Base-by-base conservation (phyloP, 2,797 vertebrate genomes). In the Coilia nasus region DNA sequence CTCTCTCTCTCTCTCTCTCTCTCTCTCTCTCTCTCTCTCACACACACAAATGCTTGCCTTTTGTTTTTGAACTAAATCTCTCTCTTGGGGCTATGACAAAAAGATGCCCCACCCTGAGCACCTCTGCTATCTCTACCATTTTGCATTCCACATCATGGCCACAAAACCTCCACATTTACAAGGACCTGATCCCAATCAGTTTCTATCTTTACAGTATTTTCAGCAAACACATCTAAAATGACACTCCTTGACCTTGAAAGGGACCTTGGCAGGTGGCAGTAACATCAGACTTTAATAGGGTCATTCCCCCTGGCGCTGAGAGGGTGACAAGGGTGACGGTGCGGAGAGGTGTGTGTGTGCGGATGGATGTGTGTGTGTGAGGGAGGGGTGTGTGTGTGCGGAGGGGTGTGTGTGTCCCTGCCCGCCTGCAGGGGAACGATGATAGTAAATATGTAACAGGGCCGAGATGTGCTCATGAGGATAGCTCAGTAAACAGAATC, bases 381-480 rank as follows among this genome's bases (percentile, higher is more conserved):
- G n/a, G n/a, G n/a, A n/a, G n/a, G n/a, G n/a, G n/a, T n/a, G n/a
- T n/a, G n/a, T n/a, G n/a, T n/a, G n/a, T n/a, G n/a, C n/a, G n/a
- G n/a, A n/a, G n/a, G n/a, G n/a, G n/a, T n/a, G 35, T 41, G 84
- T 80, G 78, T 86, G 62, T 82, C 21, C 83, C 82, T 81, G 47
- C 50, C 19, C 71, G n/a, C 81, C 23, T 84, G 71, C 60, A 62
- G 87, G 81, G 83, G 85, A 41, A 88, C 89, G 90, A 84, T 86
- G 86, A 91, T 78, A 91, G 92, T 95, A 91, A 95, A 95, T 94
- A 91, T 92, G 88, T 94, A 94, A 94, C 93, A 87, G 21, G 11
- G 85, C 91, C 92, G 93, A 92, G 92, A 94, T 84, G 78, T 91
- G 91, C 35, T 14, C 83, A 21, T 54, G 75, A 23, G 41, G 82